Conservation (phyloP, 1,140 invertebrate species). For the Euura lappo region DNA sequence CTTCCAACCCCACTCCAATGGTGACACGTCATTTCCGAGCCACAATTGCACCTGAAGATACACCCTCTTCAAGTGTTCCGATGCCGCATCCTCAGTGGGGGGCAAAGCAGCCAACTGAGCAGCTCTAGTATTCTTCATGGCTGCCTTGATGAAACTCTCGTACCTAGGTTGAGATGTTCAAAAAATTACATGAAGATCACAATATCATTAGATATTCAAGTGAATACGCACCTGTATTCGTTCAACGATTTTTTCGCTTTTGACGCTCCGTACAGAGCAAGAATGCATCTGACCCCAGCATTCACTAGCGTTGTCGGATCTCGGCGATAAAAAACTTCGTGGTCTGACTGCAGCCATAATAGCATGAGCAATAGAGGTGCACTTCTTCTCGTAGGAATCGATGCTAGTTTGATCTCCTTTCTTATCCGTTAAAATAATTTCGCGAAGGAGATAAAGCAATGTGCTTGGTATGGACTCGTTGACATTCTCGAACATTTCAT, state of each 20-base stretch:
- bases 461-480: constrained; percentile 20
- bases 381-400: constrained; percentile 25
- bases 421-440: constrained; percentile 20
- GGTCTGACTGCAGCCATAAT: constrained; percentile 27
- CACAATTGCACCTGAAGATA: constrained; percentile 34
- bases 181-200: neutral
- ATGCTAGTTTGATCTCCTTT: constrained; percentile 15
- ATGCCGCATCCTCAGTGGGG: constrained; percentile 31
- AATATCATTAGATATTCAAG: neutral
- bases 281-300: neutral
- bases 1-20: constrained; percentile 36
- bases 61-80: constrained; percentile 36
- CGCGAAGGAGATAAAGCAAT: constrained; percentile 20
- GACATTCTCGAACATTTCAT: constrained; percentile 19
- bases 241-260: neutral
- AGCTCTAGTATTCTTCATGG: constrained; percentile 18
- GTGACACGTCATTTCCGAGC: constrained; percentile 27
- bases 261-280: neutral
- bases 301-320: neutral
- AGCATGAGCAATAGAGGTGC: constrained; percentile 17
- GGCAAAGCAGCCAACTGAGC: constrained; percentile 28
- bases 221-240: neutral
- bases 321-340: constrained; percentile 17
- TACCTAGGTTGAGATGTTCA: neutral
- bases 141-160: constrained; percentile 2